Evolutionary conservation across 1,140 invertebrate species (phyloP).

Genomic region (Meloidogyne hapla): DNA sequence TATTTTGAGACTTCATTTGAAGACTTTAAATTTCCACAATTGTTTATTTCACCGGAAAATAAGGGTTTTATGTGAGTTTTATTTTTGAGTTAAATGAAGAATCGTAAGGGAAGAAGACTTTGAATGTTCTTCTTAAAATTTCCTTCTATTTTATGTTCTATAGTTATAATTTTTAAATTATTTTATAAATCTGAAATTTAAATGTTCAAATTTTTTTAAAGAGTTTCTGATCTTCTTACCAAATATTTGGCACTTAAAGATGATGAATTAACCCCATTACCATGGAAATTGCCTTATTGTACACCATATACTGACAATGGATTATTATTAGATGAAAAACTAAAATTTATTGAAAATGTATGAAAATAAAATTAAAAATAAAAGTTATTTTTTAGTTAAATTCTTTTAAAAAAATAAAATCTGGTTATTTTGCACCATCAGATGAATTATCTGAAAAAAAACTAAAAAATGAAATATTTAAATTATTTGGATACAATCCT

Average conservation of each 20-base stretch:
- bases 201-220: no score
- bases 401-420: constrained; percentile 9
- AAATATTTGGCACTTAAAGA: constrained; percentile 30
- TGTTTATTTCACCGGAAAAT: constrained; percentile 32
- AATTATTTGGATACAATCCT: constrained; percentile 16
- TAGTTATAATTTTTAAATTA: no score
- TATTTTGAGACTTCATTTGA: not conserved
- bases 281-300: constrained; percentile 30
- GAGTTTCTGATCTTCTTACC: constrained; percentile 26
- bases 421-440: not conserved
- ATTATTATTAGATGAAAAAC: constrained; percentile 7
- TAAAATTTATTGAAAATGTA: constrained; percentile 18
- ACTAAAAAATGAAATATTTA: constrained; percentile 10
- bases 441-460: constrained; percentile 6
- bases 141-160: no score
- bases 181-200: no score
- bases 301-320: not conserved
- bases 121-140: no score
- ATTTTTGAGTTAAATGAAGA: not conserved
- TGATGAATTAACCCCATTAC: constrained; percentile 26
- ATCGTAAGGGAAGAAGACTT: no score
- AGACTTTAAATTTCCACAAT: not conserved
- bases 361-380: not conserved
- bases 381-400: not conserved
- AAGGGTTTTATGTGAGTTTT: constrained; percentile 31